Conservation (phyloP, 2,113 vertebrate species). For the Typhlomys cinereus region DNA sequence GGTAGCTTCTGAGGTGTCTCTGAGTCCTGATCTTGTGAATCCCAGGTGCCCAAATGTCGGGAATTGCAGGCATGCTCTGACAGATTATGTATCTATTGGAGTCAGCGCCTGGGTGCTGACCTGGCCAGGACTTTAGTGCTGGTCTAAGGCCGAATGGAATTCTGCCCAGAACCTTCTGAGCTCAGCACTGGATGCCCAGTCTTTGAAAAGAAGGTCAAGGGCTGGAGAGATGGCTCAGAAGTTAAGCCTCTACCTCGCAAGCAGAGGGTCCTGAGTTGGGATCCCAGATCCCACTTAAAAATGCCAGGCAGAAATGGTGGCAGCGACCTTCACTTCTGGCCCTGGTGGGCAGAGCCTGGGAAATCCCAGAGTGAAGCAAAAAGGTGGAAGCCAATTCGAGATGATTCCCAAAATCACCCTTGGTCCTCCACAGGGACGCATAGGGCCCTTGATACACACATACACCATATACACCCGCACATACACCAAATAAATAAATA, state of each 20-base stretch:
- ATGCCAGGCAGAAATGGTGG: too few species aligned
- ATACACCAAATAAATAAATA: background rate
- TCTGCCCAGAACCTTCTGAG: background rate
- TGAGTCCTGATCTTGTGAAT: background rate
- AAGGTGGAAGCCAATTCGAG: too few species aligned
- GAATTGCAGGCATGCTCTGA: background rate
- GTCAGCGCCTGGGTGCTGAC: background rate
- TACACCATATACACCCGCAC: background rate
- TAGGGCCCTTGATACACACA: too few species aligned
- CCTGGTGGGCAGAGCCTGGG: too few species aligned
- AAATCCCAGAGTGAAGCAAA: too few species aligned
- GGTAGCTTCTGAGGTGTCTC: background rate
- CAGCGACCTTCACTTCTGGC: too few species aligned
- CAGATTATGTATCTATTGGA: too few species aligned
- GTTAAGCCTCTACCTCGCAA: background rate
- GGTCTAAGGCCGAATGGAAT: background rate
- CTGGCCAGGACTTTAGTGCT: background rate
- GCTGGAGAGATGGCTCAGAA: background rate
- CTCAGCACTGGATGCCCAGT: background rate
- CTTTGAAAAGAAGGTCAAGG: constrained; percentile 17
- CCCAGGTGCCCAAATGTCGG: background rate
- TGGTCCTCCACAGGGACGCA: background rate
- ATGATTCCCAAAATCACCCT: background rate
- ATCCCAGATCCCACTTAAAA: background rate
- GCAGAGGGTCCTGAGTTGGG: background rate